Percentiles rank a stretch among this genome's conserved stretches.
These are phyloP conservation scores for Aphelocoma californica DNA, from an alignment of 2,797 vertebrate species.

Conservation along the genomic window DNA sequence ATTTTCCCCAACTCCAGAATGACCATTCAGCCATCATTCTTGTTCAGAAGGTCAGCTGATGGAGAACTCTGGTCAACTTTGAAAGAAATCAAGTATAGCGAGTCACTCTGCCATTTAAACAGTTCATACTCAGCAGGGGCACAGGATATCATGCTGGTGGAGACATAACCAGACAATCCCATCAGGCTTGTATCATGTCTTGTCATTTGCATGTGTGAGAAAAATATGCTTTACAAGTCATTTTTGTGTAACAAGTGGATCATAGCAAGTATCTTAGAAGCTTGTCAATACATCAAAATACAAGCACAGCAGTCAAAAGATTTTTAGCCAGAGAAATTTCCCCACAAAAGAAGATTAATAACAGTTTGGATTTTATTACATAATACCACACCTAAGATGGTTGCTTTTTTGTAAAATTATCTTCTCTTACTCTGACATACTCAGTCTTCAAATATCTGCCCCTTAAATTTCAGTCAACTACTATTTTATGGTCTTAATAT, in stretches of 20 bases:
- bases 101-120: background rate
- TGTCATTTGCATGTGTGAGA: background rate
- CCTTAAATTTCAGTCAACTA: background rate
- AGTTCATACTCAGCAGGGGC: background rate
- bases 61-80: background rate
- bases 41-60: conserved; percentile 11
- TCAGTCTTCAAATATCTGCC: background rate
- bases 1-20: conserved; percentile 9
- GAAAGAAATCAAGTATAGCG: background rate
- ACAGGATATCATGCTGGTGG: background rate
- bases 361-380: background rate
- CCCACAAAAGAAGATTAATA: background rate
- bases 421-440: background rate
- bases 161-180: background rate
- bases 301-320: background rate
- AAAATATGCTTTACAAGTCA: background rate
- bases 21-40: background rate
- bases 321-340: background rate
- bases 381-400: background rate
- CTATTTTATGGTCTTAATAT: background rate
- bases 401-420: background rate
- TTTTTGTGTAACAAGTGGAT: background rate
- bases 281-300: background rate
- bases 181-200: background rate
- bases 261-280: background rate